These are phyloP conservation scores for Hymenochirus boettgeri DNA, from an alignment of 2,113 vertebrate genomes.

Conservation along the genomic window DNA sequence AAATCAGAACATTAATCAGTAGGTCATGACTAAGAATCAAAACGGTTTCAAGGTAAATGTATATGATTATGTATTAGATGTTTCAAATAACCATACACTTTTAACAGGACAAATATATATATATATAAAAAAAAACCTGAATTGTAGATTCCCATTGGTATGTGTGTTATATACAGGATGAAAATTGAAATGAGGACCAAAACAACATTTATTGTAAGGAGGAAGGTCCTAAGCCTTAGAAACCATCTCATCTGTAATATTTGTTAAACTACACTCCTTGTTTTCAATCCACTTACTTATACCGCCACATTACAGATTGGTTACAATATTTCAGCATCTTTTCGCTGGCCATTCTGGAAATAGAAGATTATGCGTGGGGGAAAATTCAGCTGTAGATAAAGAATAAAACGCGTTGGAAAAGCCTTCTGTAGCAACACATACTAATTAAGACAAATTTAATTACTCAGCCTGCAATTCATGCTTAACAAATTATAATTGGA, in stretches of 20 bases:
- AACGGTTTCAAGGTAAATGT: too few relatives aligned
- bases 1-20: too few relatives aligned
- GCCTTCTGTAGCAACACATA: constrained; percentile 45
- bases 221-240: too few relatives aligned
- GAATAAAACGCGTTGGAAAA: constrained; percentile 32
- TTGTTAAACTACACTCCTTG: constrained; percentile 25
- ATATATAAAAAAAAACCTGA: too few relatives aligned
- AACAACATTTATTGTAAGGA: too few relatives aligned
- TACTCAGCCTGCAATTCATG: constrained; percentile 48
- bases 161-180: too few relatives aligned
- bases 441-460: constrained; percentile 59
- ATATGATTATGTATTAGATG: too few relatives aligned
- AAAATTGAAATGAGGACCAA: too few relatives aligned
- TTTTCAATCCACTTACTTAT: constrained; percentile 21
- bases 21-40: too few relatives aligned
- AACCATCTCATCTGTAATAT: constrained; percentile 35
- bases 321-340: constrained; percentile 35
- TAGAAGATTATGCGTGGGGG: constrained; percentile 8
- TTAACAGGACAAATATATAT: too few relatives aligned
- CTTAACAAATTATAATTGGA: constrained; percentile 46
- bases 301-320: constrained; percentile 11
- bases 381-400: constrained; percentile 22
- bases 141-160: too few relatives aligned
- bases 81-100: too few relatives aligned
- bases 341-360: constrained; percentile 32